Base-by-base conservation (phyloP, 2,113 vertebrate genomes). In the Tupaia chinensis region DNA sequence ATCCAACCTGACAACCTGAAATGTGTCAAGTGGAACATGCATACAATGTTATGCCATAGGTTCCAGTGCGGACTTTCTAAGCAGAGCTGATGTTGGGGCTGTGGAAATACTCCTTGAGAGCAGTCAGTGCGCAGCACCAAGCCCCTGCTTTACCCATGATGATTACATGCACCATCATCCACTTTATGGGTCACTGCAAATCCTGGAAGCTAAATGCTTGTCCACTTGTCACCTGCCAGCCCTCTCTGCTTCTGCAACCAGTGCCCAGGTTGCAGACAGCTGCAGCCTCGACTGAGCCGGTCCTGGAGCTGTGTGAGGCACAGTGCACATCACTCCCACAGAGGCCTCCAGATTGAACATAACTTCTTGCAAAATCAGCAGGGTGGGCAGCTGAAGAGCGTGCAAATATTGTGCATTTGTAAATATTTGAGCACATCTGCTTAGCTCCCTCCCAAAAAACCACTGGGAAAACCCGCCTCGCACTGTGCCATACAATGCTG, bases 361-460 rank as follows among this genome's bases (percentile, higher is more conserved):
- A 15, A 97, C 97, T 98, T 98, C 89, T 4, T 91, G 96, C 15
- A 2, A 98, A 93, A 97, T 98, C 98, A 98, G 98, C 97, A 97
- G 98, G 98, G 98, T 93, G 93, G 98, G 98, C 97, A 96, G 97
- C 97, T 97, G 97, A 98, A 97, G 95, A 98, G 98, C 98, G 95
- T 98, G 98, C 68, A 97, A 98, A 98, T 97, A 98, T 98, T 98
- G 98, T 98, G 98, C 97, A 98, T 98, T 98, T 98, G 98, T 98
- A 98, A 98, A 98, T 98, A 98, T 98, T 97, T 98, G 98, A 98
- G 98, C 98, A 98, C 98, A 99, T 98, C 98, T 99, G 98, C 98
- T 98, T 93, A 96, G 97, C 94, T 98, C 96, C 96, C 96, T 98
- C 97, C 93, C 96, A 94, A 91, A 97, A 98, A 97, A 96, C 98